phyloP scores from a whole-genome alignment of 2,888 invertebrate genomes.

The Bembecia ichneumoniformis region DNA sequence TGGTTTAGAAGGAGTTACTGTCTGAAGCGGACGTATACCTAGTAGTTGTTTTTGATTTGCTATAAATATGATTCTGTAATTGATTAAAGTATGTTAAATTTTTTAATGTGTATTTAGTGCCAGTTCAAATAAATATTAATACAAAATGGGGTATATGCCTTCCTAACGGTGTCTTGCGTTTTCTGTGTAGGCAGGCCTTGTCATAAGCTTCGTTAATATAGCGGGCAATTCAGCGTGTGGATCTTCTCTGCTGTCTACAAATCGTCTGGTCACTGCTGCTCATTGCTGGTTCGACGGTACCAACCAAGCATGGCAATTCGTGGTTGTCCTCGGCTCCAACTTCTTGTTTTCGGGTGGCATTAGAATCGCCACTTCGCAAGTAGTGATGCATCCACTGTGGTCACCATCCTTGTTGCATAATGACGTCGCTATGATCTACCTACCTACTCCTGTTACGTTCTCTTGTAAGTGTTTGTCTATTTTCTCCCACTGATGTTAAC shows the following conservation, averaged over 20 bases:
- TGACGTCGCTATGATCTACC: conserved; percentile 12
- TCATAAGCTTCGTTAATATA: conserved; percentile 7
- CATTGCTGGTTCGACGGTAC: conserved; percentile 14
- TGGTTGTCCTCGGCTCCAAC: conserved; percentile 11
- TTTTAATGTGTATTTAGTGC: too few species aligned
- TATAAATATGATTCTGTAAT: too few species aligned
- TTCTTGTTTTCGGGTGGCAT: conserved; percentile 13
- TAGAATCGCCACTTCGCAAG: conserved; percentile 6
- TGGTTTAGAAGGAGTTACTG: too few species aligned
- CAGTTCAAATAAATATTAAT: too few species aligned
- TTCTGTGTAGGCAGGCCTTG: conserved; percentile 10
- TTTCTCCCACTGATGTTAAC: too few species aligned
- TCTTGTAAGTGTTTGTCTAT: conserved; percentile 9
- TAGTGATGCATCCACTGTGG: conserved; percentile 8
- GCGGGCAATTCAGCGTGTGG: conserved; percentile 12
- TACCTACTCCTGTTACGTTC: conserved; percentile 7
- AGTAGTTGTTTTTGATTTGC: too few species aligned
- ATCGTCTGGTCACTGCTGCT: conserved; percentile 12
- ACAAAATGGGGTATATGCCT: too few species aligned
- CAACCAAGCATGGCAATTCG: conserved; percentile 10
- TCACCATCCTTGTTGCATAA: conserved; percentile 5
- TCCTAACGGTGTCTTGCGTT: too few species aligned
- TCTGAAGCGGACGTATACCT: too few species aligned
- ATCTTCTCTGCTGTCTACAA: conserved; percentile 8
- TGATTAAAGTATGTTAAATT: too few species aligned